Evolutionary conservation across 2,797 vertebrate species (phyloP), one percentile per base, ranked within the genome.

Genomic region (Euthynnus affinis): DNA sequence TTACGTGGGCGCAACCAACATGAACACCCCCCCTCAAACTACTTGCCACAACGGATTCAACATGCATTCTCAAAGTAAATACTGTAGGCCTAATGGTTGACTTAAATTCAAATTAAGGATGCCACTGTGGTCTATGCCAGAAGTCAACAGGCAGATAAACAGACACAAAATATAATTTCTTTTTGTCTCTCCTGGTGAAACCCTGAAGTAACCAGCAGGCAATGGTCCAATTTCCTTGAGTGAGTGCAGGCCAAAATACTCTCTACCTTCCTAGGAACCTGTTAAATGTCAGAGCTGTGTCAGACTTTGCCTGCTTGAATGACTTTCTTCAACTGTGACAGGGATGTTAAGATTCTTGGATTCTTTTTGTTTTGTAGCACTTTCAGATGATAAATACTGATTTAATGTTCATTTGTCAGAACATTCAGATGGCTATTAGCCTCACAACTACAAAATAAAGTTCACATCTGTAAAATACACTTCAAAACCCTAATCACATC

Each of bases 281-380:
- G 61, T 22, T 67, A 3, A 61, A 55, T 46, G 22, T 48, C 68
- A 76, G 23, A 18, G 27, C 71, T 49, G 34, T 66, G 18, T 77
- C 70, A 51, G 22, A 42, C 42, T 5, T 32, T 5, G 37, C 37
- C 9, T 3, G 25, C 29, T 52, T 64, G 57, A 13, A 34, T 32
- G 25, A 12, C 42, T 56, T 49, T 57, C 61, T 20, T 55, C n/a
- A 32, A 46, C 71, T 67, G 34, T 61, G 3, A 57, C 32, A n/a
- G 23, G 5, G 37, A 18, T 40, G 48, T 68, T 42, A 0, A 22
- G 23, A 25, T 25, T 56, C 44, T 42, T 32, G 55, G 7, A 37
- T 10, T 10, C 29, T 10, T 37, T 9, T 10, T 37, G 37, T 37
- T 37, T 37, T n/a, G 8, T 9, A 22, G 5, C 27, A 32, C 40